Evolutionary conservation across 2,113 vertebrate species (phyloP), one percentile per base, ranked within the genome.

Genomic region (Nerophis ophidion): DNA sequence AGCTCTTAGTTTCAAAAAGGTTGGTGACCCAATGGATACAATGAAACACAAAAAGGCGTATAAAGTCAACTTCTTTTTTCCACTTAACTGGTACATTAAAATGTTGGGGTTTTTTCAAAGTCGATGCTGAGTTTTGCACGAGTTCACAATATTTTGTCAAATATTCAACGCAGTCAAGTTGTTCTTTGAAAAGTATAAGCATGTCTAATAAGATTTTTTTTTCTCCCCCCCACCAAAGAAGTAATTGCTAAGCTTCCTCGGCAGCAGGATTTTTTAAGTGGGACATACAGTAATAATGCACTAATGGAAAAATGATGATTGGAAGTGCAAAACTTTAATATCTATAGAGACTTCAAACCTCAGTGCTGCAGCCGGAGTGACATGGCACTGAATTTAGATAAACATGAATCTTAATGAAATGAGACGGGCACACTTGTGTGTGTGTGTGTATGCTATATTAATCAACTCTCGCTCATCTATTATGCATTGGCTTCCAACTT

Each of bases 341-440:
- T 79, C 60, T 77, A 57, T 17, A 15, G 35, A 70, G 74, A 66
- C 62, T 64, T 75, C 45, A 66, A 51, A 40, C 55, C n/a, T 47
- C 48, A 17, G 10, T 4, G 47, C 47, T 16, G 42, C 54, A 52
- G 38, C 33, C 53, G 17, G 35, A 40, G 35, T 26, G 38, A 51
- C 56, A 66, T 52, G 4, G 49, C 16, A 72, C 33, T 44, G 34
- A 73, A 66, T 62, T 46, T 17, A 52, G 16, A 70, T 70, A 71
- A 57, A 66, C 64, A 71, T 26, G 17, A 16, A 67, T 35, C 10
- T 45, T 69, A 73, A 80, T 76, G n/a, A 66, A 79, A 56, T 57
- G 33, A 57, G 69, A 65, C 56, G 48, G 57, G 40, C 40, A 12
- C 40, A 44, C 12, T 44, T 44, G 40, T 12, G 40, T 11, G 11